phyloP scores from a whole-genome alignment of 92 coral and sea anemone genomes.

The Zoanthus sociatus region DNA sequence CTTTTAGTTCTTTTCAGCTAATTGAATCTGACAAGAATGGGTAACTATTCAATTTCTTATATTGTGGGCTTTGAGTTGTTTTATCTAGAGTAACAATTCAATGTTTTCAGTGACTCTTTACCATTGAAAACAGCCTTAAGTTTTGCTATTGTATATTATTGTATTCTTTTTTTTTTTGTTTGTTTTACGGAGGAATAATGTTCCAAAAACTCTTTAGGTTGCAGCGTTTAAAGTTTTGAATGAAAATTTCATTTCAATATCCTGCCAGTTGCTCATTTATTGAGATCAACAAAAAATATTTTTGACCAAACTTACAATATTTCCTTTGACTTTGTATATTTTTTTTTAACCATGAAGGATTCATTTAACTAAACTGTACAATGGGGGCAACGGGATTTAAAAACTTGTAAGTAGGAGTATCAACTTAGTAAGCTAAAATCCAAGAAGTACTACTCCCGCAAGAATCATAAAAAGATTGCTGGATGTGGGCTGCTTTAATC shows the following conservation, averaged over 20 bases:
- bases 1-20: conserved; percentile 11
- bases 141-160: neutral
- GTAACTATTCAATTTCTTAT: neutral
- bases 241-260: neutral
- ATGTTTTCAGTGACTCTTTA: neutral
- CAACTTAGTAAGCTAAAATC: neutral
- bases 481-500: too few relatives aligned
- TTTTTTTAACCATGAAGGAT: neutral
- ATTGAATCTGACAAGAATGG: neutral
- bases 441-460: neutral
- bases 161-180: neutral
- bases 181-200: neutral
- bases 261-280: neutral
- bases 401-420: neutral
- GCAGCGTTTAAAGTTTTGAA: neutral
- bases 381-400: neutral
- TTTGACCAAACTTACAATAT: neutral
- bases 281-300: neutral
- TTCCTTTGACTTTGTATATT: neutral
- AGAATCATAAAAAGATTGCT: neutral
- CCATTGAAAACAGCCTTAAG: neutral
- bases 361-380: neutral
- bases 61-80: neutral
- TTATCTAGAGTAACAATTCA: neutral
- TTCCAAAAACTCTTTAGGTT: neutral